Base-by-base conservation (phyloP, 2,888 invertebrate genomes). In the Athetis lepigone region DNA sequence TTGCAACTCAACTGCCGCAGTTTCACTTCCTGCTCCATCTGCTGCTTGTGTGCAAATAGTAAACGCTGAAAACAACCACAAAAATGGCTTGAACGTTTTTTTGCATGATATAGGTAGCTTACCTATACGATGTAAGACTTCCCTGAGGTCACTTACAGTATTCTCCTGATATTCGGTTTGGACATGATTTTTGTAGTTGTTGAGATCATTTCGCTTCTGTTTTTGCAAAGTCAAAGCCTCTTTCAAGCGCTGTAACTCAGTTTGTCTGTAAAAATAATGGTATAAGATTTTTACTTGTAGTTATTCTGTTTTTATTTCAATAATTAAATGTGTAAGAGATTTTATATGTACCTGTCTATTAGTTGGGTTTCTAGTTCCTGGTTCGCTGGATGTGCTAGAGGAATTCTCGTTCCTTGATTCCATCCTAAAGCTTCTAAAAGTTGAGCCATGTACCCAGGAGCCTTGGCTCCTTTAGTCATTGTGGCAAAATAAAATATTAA, bases 321-420 rank as follows among this genome's bases (percentile, higher is more conserved):
- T n/a, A 19, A 0, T 50, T 29, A 37, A 6, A 40, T 9, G 6
- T n/a, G 8, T 23, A 8, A 8, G 5, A 0, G 4, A 33, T 1
- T 4, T 33, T 9, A 1, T 18, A 55, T 8, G 0, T n/a, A 94
- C 95, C 94, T 92, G 13, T 86, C 74, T 65, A 94, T 91, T 19
- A 95, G 79, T 21, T 87, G 70, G 23, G 83, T 85, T 85, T 95
- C 95, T 36, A 92, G 79, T 47, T 81, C 83, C 80, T 93, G 91
- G 61, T 98, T 98, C 82, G 97, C 97, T 43, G 96, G 95, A 91
- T 97, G 97, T 0, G 98, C 97, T 69, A 98, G 95, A 3, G 98
- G 98, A 78, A 97, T 96, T 83, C 97, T 96, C 65, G 97, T 97
- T 6, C 98, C 97, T 82, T 97, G 96, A 59, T 96, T 95, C 97